Evolutionary conservation across 1,140 invertebrate species (phyloP).

Genomic region (Drosophila santomea): DNA sequence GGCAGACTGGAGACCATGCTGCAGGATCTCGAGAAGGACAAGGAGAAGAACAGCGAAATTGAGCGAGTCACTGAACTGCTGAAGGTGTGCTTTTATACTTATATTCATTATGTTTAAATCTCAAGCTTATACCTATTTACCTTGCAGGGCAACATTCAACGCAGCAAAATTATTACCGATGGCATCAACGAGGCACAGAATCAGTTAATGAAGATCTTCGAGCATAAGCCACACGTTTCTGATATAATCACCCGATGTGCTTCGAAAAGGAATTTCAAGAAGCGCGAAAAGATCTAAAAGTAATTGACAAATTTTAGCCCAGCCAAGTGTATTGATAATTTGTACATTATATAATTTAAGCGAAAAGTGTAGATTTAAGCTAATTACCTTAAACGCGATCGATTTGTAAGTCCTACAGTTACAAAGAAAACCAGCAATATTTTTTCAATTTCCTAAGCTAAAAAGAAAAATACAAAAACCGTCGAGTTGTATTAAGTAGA

Average conservation of each 20-base stretch:
- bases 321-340: slow-evolving; percentile 11
- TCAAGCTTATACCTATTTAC: background rate
- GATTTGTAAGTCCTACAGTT: slow-evolving; percentile 61
- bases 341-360: slow-evolving; percentile 41
- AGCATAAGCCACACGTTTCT: slow-evolving; percentile 94
- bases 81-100: slow-evolving; percentile 86
- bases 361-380: background rate
- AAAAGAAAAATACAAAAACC: slow-evolving; percentile 36
- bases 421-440: slow-evolving; percentile 68
- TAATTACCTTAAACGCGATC: slow-evolving; percentile 18
- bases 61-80: slow-evolving; percentile 91
- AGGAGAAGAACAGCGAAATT: slow-evolving; percentile 87
- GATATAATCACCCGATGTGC: slow-evolving; percentile 95
- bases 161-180: slow-evolving; percentile 96
- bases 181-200: slow-evolving; percentile 94
- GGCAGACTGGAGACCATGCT: slow-evolving; percentile 88
- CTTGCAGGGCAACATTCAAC: slow-evolving; percentile 95
- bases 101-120: background rate
- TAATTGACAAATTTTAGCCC: background rate
- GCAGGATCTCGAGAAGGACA: slow-evolving; percentile 88
- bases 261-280: slow-evolving; percentile 96
- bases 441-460: slow-evolving; percentile 62
- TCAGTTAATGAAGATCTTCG: slow-evolving; percentile 95
- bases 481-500: slow-evolving; percentile 16
- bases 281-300: slow-evolving; percentile 88